Conservation (phyloP, 92 coral and sea anemone species). For the Siderastrea siderea region DNA sequence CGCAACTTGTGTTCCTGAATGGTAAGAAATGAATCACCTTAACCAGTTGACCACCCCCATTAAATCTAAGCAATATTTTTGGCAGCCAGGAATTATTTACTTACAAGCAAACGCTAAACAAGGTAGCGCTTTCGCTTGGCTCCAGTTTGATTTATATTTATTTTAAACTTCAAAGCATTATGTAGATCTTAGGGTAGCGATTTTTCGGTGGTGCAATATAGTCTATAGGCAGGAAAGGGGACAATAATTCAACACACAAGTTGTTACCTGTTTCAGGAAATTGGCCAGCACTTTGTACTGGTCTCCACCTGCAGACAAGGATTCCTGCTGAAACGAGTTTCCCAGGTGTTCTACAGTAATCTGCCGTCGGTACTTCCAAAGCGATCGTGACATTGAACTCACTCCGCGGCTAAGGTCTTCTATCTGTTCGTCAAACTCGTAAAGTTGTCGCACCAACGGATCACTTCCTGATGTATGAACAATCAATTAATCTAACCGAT, state of each 20-base stretch:
- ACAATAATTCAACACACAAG: not conserved
- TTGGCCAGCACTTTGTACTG: slow-evolving; percentile 56
- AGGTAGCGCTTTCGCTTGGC: too few species aligned
- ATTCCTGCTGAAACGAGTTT: slow-evolving; percentile 65
- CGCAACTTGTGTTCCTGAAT: slow-evolving; percentile 85
- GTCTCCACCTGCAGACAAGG: slow-evolving; percentile 29
- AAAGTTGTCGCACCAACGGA: slow-evolving; percentile 72
- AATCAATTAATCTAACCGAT: too few species aligned
- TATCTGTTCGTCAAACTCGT: slow-evolving; percentile 68
- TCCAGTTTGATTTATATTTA: too few species aligned
- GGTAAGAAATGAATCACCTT: not conserved
- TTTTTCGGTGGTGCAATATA: too few species aligned
- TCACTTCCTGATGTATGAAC: slow-evolving; percentile 51
- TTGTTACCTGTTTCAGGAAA: slow-evolving; percentile 71
- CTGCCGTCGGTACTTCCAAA: slow-evolving; percentile 81
- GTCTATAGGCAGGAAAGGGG: not conserved
- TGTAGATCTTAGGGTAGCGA: too few species aligned
- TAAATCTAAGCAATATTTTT: too few species aligned
- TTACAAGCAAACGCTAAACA: too few species aligned
- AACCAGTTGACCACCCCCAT: too few species aligned
- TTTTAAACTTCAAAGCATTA: too few species aligned
- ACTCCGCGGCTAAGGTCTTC: slow-evolving; percentile 52
- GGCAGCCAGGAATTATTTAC: too few species aligned
- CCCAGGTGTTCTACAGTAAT: slow-evolving; percentile 74
- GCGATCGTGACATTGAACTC: slow-evolving; percentile 40